Conservation (phyloP, 2,113 vertebrate species). For the Callocephalon fimbriatum region DNA sequence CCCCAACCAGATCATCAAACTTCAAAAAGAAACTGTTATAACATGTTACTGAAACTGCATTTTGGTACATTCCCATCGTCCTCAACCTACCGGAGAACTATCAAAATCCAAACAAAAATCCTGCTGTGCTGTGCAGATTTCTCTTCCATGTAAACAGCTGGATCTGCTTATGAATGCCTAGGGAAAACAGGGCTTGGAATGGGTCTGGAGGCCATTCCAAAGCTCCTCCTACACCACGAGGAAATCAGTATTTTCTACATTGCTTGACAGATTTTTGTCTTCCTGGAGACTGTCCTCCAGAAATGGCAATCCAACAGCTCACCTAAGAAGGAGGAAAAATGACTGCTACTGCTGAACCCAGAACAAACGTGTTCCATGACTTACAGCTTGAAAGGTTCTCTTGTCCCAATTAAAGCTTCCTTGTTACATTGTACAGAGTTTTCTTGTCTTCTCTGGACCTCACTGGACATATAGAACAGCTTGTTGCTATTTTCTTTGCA, state of each 20-base stretch:
- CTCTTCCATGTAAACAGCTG: background rate
- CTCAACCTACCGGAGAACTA: background rate
- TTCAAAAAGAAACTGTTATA: background rate
- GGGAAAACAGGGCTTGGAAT: background rate
- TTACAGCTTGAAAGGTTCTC: background rate
- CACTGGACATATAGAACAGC: background rate
- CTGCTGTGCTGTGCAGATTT: background rate
- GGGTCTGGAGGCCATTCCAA: background rate
- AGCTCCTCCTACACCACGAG: background rate
- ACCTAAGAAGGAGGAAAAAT: background rate
- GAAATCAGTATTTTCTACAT: background rate
- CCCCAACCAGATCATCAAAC: background rate
- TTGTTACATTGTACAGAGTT: background rate
- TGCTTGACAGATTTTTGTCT: background rate
- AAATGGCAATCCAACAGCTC: background rate
- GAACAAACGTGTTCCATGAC: background rate
- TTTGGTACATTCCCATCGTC: background rate
- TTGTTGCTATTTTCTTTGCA: background rate
- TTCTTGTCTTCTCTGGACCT: background rate
- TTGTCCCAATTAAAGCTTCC: background rate
- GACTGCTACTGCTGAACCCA: too few species aligned
- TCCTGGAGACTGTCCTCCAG: background rate
- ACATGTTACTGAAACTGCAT: background rate
- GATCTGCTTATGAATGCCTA: background rate
- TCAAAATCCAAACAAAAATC: background rate